Evolutionary conservation across 1,140 invertebrate species (phyloP).

Genomic region (Yoshiicerus persimilis): DNA sequence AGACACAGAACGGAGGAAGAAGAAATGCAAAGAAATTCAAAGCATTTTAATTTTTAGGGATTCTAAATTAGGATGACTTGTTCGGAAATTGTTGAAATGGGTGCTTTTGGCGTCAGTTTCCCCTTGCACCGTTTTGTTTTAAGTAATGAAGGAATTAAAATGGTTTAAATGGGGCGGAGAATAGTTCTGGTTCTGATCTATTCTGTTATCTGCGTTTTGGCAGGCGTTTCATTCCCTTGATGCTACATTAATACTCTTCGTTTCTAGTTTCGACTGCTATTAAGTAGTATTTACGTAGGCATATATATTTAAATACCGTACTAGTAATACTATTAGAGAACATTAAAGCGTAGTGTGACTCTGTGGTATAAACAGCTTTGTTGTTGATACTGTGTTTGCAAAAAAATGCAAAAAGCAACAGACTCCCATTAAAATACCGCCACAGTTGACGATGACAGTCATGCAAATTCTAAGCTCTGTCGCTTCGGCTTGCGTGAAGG

Average conservation of each 20-base stretch:
- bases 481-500: conserved; percentile 11
- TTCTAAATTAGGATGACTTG: not conserved
- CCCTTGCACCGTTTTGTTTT: not conserved
- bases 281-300: too few relatives aligned
- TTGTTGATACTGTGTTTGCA: not conserved
- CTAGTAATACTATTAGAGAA: not conserved
- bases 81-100: not conserved
- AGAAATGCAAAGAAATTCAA: conserved; percentile 7
- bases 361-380: not conserved
- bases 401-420: conserved; percentile 6
- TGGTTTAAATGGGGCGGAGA: conserved; percentile 6
- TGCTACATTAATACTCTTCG: not conserved
- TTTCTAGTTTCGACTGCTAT: too few relatives aligned
- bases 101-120: not conserved
- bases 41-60: conserved; percentile 2
- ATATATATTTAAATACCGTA: not conserved
- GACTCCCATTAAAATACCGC: not conserved
- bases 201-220: not conserved
- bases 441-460: conserved; percentile 11
- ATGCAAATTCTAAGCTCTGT: conserved; percentile 22
- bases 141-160: conserved; percentile 7
- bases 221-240: not conserved
- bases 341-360: not conserved
- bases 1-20: not conserved
- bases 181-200: not conserved